These are phyloP conservation scores for Pygoscelis antarcticus DNA, from an alignment of 2,113 vertebrate genomes.

Conservation along the genomic window DNA sequence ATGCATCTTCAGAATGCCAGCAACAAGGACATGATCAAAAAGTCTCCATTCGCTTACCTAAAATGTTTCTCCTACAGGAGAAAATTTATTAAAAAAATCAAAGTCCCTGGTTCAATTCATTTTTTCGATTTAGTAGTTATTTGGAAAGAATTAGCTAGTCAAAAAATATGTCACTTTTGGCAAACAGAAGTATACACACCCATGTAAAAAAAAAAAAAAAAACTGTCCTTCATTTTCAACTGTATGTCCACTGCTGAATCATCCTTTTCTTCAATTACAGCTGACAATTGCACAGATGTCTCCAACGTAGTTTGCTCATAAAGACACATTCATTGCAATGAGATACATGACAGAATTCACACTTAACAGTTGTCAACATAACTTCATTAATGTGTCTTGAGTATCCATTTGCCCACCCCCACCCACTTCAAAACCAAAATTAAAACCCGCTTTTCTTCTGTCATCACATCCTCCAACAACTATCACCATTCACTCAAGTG, in stretches of 20 bases:
- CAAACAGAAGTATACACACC: neutral
- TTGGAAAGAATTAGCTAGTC: neutral
- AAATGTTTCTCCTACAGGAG: neutral
- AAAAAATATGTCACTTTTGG: constrained; percentile 13
- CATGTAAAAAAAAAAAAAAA: neutral
- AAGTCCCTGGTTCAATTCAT: neutral
- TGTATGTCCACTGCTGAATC: neutral
- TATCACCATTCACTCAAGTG: constrained; percentile 41
- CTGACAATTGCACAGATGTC: constrained; percentile 54
- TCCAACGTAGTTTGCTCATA: neutral
- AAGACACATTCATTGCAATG: constrained; percentile 32
- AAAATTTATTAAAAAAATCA: neutral
- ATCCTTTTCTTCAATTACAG: constrained; percentile 22
- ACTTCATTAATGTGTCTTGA: constrained; percentile 55
- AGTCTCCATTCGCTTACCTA: neutral
- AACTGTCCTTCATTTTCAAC: neutral
- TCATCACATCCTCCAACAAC: constrained; percentile 39
- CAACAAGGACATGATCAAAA: neutral
- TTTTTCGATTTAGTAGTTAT: neutral
- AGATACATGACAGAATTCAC: constrained; percentile 59
- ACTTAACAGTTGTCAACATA: constrained; percentile 60
- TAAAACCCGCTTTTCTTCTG: constrained; percentile 10
- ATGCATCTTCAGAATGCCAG: neutral
- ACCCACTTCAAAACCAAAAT: constrained; percentile 36
- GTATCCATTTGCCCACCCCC: constrained; percentile 1